phyloP scores from a whole-genome alignment of 2,113 vertebrate species.

The Naja naja region DNA sequence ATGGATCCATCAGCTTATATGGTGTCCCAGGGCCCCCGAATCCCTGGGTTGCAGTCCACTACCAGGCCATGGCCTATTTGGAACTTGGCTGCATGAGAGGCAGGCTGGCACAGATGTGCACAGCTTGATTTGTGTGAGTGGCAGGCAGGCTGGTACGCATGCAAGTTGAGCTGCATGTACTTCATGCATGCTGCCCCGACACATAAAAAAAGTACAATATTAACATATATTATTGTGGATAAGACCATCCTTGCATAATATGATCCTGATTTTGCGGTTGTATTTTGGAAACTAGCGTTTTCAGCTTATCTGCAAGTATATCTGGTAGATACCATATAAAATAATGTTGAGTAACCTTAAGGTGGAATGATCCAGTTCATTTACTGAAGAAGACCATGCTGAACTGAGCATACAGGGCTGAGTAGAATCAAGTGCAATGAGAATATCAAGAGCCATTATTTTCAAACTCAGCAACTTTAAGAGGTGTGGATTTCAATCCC shows the following conservation, averaged over 20 bases:
- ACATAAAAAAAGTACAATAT: not conserved
- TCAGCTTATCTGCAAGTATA: not conserved
- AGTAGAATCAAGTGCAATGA: not conserved
- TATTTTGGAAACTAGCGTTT: not conserved
- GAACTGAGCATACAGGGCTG: not conserved
- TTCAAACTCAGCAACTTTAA: not conserved
- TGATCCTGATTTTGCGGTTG: not conserved
- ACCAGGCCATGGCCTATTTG: not conserved
- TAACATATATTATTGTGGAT: not conserved
- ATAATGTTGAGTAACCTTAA: not conserved
- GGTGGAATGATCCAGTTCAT: not conserved
- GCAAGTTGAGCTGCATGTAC: not conserved
- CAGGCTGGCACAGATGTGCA: not conserved
- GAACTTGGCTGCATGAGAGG: not conserved
- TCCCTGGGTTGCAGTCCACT: not conserved
- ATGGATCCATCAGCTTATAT: not conserved
- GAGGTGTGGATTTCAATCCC: not conserved
- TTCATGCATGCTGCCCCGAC: not conserved
- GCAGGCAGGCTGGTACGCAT: fast-evolving
- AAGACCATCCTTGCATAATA: not conserved
- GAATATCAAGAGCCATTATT: not conserved
- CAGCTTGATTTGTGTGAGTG: not conserved
- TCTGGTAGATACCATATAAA: not conserved
- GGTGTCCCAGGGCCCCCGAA: not conserved
- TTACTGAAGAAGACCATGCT: not conserved